Conservation (phyloP, 2,797 vertebrate species). For the Pogoniulus pusillus region DNA sequence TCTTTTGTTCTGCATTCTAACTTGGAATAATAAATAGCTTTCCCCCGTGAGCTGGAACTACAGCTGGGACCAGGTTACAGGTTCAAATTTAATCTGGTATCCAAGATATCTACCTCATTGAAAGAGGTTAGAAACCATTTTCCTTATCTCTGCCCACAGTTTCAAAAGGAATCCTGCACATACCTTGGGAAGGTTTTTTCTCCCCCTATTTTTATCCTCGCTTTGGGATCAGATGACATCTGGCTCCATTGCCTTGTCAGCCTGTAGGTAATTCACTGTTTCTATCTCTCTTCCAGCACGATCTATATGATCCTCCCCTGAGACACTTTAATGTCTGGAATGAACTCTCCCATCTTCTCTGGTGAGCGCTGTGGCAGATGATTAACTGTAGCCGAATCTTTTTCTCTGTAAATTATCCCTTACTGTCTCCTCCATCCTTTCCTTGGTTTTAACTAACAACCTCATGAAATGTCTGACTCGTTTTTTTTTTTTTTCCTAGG, state of each 20-base stretch:
- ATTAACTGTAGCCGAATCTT: constrained; percentile 26
- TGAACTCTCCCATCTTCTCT: constrained; percentile 17
- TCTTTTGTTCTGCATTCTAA: constrained; percentile 38
- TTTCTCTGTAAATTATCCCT: constrained; percentile 45
- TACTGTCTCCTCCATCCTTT: constrained; percentile 29
- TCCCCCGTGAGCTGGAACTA: not conserved
- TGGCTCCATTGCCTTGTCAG: not conserved
- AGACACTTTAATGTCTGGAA: constrained; percentile 32
- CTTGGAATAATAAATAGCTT: constrained; percentile 10
- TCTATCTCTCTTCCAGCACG: constrained; percentile 29
- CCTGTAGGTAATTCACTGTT: constrained; percentile 33
- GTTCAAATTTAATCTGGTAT: not conserved
- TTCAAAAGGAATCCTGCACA: not conserved
- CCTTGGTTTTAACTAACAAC: constrained; percentile 30
- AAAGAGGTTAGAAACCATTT: not conserved
- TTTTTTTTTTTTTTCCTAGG: constrained; percentile 56
- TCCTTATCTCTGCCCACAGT: not conserved
- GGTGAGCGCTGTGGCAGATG: constrained; percentile 15
- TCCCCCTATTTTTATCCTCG: not conserved
- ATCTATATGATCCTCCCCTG: constrained; percentile 14
- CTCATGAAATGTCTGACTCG: constrained; percentile 39
- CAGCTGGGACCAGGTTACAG: not conserved
- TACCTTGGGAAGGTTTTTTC: not conserved
- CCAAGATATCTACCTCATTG: not conserved
- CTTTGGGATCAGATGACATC: constrained; percentile 17